Evolutionary conservation across 2,113 vertebrate species (phyloP).

Genomic region (Anser cygnoides): DNA sequence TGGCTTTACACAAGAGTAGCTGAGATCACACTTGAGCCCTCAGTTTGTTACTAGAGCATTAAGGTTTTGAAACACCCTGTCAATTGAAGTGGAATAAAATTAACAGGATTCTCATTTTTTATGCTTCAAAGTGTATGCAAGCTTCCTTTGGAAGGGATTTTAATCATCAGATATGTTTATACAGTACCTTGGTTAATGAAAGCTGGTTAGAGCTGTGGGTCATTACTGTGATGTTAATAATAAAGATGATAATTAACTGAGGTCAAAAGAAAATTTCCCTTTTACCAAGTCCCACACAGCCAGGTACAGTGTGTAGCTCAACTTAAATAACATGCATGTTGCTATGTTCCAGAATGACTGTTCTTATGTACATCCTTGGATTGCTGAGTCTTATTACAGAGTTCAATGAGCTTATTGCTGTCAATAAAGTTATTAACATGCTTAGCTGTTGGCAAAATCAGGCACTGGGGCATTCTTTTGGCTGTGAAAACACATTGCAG

Average conservation of each 20-base stretch:
- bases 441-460: neutral
- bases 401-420: neutral
- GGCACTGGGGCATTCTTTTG: neutral
- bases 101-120: neutral
- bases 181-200: neutral
- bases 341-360: neutral
- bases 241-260: neutral
- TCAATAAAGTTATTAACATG: neutral
- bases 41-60: neutral
- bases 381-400: neutral
- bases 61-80: conserved; percentile 14
- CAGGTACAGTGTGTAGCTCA: neutral
- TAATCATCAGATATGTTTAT: neutral
- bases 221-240: neutral
- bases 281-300: neutral
- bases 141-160: conserved; percentile 7
- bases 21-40: neutral
- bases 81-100: neutral
- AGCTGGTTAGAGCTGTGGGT: neutral
- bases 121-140: neutral
- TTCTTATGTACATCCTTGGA: neutral
- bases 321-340: neutral
- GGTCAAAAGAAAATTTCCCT: neutral
- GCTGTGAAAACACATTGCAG: neutral
- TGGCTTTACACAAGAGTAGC: conserved; percentile 1